These are phyloP conservation scores for Cavia porcellus DNA, from an alignment of 2,113 vertebrate species.

Conservation along the genomic window DNA sequence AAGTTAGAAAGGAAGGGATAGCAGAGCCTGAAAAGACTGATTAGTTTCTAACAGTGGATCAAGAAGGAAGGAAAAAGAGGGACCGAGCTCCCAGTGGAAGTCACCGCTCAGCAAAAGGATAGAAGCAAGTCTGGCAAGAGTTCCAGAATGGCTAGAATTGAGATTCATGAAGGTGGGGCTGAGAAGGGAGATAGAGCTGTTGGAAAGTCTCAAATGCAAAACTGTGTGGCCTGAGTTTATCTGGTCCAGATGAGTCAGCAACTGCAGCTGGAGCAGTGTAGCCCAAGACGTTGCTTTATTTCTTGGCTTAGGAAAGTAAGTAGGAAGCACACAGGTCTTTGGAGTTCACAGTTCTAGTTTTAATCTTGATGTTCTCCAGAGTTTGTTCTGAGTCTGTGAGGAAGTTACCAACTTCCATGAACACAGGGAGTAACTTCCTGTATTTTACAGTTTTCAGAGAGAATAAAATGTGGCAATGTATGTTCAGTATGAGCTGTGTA, in stretches of 20 bases:
- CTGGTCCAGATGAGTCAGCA: not conserved
- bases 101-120: not conserved
- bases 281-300: not conserved
- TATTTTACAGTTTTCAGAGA: not conserved
- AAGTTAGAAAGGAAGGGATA: not conserved
- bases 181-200: not conserved
- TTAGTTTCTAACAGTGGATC: not conserved
- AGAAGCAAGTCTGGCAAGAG: not conserved
- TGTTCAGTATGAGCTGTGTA: not conserved
- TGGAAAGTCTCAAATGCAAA: not conserved
- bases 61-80: not conserved
- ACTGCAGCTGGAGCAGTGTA: not conserved
- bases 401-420: not conserved
- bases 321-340: not conserved
- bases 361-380: not conserved
- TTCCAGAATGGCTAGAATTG: not conserved
- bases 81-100: not conserved
- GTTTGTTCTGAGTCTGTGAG: not conserved
- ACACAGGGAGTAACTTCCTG: not conserved
- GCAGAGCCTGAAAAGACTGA: not conserved
- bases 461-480: not conserved
- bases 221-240: fast-evolving
- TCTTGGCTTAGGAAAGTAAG: not conserved
- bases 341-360: not conserved
- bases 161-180: not conserved